These are phyloP conservation scores for Harpalus rufipes DNA, from an alignment of 2,888 invertebrate species.

Conservation along the genomic window DNA sequence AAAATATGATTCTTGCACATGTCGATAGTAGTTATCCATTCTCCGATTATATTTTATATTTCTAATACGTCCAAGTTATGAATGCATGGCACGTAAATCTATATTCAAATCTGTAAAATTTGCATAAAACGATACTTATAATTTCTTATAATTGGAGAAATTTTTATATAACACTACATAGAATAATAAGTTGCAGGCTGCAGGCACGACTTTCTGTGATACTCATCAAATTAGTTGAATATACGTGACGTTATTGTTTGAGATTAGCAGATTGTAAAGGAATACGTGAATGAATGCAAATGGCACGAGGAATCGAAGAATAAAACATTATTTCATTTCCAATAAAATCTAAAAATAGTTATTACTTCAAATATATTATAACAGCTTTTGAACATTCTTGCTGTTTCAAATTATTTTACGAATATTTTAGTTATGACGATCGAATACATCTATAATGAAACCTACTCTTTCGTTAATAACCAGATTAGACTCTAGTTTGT, in stretches of 20 bases:
- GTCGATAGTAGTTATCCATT: neutral
- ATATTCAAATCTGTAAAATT: slow-evolving; percentile 25
- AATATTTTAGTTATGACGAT: too few species aligned
- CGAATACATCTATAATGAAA: too few species aligned
- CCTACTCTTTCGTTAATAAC: too few species aligned
- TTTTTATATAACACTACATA: slow-evolving; percentile 42
- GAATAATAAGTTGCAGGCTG: slow-evolving; percentile 18
- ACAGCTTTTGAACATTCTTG: too few species aligned
- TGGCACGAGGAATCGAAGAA: neutral
- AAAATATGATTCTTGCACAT: too few species aligned
- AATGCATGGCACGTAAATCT: slow-evolving; percentile 25
- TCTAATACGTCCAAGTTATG: slow-evolving; percentile 2
- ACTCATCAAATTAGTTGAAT: slow-evolving; percentile 48
- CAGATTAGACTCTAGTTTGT: too few species aligned
- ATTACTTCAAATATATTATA: neutral
- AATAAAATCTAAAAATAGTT: neutral
- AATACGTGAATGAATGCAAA: slow-evolving; percentile 48
- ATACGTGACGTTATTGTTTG: slow-evolving; percentile 41
- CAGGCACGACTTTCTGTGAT: slow-evolving; percentile 27
- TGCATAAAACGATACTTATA: slow-evolving; percentile 43
- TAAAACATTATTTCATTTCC: neutral
- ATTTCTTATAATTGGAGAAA: slow-evolving; percentile 43
- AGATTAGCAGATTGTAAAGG: slow-evolving; percentile 23
- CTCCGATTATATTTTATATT: slow-evolving; percentile 4
- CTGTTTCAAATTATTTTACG: too few species aligned